Base-by-base conservation (phyloP, 2,797 vertebrate species). In the Mycteria americana region DNA sequence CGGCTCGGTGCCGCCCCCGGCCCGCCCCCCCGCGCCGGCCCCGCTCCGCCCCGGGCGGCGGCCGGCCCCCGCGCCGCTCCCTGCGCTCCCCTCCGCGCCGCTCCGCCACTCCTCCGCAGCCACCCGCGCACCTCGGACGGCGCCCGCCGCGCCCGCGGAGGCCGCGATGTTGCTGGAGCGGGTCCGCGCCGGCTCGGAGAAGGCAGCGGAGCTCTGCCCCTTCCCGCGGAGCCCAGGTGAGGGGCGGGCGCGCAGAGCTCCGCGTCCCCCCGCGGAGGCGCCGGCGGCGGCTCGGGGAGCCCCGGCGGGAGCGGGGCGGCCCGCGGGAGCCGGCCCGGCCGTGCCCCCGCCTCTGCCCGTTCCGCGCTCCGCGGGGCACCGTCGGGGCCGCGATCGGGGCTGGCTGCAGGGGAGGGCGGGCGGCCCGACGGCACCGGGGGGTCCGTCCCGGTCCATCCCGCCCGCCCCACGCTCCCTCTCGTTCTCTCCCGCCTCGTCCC, bases 81-180 rank as follows among this genome's bases (percentile, higher is more conserved):
- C 85, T 81, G 85, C 81, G 81, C 91, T 65, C 81, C 89, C 75
- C 95, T 82, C 88, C 91, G 95, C 88, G 69, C 73, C 35, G 23
- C 85, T 87, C 93, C 91, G 78, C 93, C 95, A 93, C 93, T 91
- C 85, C 77, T 64, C 43, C 91, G 88, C 95, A 51, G 78, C 82
- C 82, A 37, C 83, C 91, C 89, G 89, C 95, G 93, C 93, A 35
- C 86, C 88, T 88, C 95, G 93, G 85, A 93, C 95, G 65, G 80
- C 65, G 56, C 67, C 70, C 56, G 63, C 14, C 50, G 76, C 28
- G 41, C 35, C 77, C 72, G 67, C n/a, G 11, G 82, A 43, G 37
- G 56, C 94, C 68, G 70, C 82, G 48, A 97, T 98, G 98, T 93
- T 98, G 84, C 96, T 98, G 82, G 96, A 97, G 72, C 25, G 93